Percentiles rank a stretch among this genome's conserved stretches.
Conservation (phyloP, 2,888 invertebrate species). For the Dryadula phaetusa region DNA sequence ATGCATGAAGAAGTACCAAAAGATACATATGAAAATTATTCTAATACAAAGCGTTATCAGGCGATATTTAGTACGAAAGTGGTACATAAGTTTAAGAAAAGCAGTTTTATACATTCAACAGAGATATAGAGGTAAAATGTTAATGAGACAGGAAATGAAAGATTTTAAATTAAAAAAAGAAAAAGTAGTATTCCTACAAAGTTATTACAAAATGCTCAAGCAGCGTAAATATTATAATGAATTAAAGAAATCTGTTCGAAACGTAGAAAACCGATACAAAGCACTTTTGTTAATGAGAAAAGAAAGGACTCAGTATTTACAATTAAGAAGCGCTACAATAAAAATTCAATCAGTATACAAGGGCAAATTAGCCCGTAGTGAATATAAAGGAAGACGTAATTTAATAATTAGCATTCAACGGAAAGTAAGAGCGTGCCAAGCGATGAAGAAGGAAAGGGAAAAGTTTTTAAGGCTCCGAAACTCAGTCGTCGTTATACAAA, state of each 20-base stretch:
- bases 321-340: conserved; percentile 61
- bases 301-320: conserved; percentile 57
- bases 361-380: conserved; percentile 66
- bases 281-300: conserved; percentile 66
- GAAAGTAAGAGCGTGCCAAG: conserved; percentile 72
- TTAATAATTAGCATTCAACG: conserved; percentile 76
- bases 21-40: conserved; percentile 55
- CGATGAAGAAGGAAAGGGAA: conserved; percentile 64
- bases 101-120: conserved; percentile 64
- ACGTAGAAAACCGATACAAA: conserved; percentile 57
- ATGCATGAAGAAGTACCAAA: conserved; percentile 58
- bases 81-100: conserved; percentile 56
- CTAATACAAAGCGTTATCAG: conserved; percentile 63
- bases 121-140: conserved; percentile 66
- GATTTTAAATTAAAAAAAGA: conserved; percentile 52
- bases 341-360: conserved; percentile 78
- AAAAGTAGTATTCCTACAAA: conserved; percentile 70
- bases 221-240: conserved; percentile 54
- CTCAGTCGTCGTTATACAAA: conserved; percentile 77
- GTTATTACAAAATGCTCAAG: conserved; percentile 66
- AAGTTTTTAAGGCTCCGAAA: conserved; percentile 66
- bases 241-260: conserved; percentile 59
- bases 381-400: conserved; percentile 60
- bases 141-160: conserved; percentile 66
- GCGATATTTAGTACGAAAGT: conserved; percentile 57